A percentile compares a stretch with the other conserved stretches of the same genome.
These are phyloP conservation scores for Crotalus viridis DNA, from an alignment of 2,113 vertebrate genomes.

Conservation along the genomic window DNA sequence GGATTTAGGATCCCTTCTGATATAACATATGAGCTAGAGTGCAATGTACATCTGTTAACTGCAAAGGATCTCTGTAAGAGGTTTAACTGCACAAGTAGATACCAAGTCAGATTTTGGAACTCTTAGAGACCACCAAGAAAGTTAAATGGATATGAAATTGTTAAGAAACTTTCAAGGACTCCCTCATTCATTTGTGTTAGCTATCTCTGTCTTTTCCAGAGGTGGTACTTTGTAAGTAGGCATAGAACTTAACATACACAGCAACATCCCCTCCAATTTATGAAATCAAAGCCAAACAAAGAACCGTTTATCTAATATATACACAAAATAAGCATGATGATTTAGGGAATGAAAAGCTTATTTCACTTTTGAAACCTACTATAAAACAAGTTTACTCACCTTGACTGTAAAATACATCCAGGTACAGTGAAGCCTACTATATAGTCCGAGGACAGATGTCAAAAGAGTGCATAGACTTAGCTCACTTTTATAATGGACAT, in stretches of 20 bases:
- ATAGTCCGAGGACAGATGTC: background rate
- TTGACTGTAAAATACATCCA: background rate
- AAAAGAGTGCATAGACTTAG: background rate
- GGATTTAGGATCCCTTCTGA: background rate
- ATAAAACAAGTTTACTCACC: background rate
- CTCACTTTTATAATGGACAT: background rate
- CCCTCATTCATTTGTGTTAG: background rate
- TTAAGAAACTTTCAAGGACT: background rate
- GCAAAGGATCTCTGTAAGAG: background rate
- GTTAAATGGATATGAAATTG: background rate
- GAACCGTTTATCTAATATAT: background rate
- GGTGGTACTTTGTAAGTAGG: background rate
- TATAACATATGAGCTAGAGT: background rate
- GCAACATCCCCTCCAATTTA: background rate
- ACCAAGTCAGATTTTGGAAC: background rate
- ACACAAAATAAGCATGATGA: background rate
- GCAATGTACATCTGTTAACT: background rate
- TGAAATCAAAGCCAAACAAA: background rate
- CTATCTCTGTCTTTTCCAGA: background rate
- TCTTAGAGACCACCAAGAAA: background rate
- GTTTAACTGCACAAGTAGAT: background rate
- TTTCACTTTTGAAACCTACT: background rate
- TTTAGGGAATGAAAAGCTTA: background rate
- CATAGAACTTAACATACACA: background rate
- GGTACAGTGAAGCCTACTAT: background rate